Base-by-base conservation (phyloP, 2,888 invertebrate genomes). In the Coelopa pilipes region DNA sequence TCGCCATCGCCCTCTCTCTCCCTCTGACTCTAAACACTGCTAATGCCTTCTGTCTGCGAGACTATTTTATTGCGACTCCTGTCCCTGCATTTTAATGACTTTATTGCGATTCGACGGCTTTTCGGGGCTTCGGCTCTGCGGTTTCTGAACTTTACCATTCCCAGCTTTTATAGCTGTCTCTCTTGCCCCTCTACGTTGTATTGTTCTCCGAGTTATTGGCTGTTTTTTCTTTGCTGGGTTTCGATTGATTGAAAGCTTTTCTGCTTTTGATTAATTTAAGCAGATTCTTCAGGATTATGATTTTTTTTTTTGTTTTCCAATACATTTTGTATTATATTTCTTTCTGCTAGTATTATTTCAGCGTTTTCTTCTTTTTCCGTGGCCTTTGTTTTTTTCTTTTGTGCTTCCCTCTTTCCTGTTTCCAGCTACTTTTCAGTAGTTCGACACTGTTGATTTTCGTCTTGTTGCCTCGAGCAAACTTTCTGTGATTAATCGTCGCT, bases 71-170 rank as follows among this genome's bases (percentile, higher is more conserved):
- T 53, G 53, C 13, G 21, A 65, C 49, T 49, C 17, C 65, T 49
- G 47, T 65, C 17, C 15, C 17, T 66, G 21, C 11, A 49, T 66
- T 62, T 67, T 53, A 50, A 67, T 67, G 53, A 53, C 53, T n/a
- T 53, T 53, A 53, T 53, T 53, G 53, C n/a, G 53, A 15, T 13
- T 53, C 5, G 13, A n/a, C 10, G 53, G 15, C 53, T 53, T 53
- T 53, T 53, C 10, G 34, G 34, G 2, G 34, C 4, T 34, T 34
- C 7, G 7, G 7, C 34, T 34, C 7, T 34, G 34, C 34, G 34
- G 34, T 4, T 34, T 34, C 34, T 34, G 34, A 34, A 34, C 34
- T 34, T 34, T 34, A n/a, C n/a, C n/a, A n/a, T 34, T 34, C 34
- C 34, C 2, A 34, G 2, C 34, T 34, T 34, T 34, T 34, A 34